Base-by-base conservation (phyloP, 2,888 invertebrate species). In the Brassicogethes aeneus region DNA sequence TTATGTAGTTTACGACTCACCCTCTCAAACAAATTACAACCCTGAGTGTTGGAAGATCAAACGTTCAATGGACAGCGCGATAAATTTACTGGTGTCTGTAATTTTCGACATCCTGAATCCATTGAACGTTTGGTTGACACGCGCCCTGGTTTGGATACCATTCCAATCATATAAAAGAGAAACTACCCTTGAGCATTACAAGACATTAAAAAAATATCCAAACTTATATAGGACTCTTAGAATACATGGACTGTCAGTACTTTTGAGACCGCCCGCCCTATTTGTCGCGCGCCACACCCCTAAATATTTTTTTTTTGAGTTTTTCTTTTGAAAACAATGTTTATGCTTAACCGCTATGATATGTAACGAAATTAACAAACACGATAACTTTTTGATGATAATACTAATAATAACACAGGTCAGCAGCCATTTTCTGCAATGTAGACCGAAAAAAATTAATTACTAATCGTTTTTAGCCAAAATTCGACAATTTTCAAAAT, bases 151-250 rank as follows among this genome's bases (percentile, higher is more conserved):
- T 55, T 55, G 55, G 55, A 54, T 54, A 55, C 44, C 48, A 48
- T 42, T 46, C 42, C 44, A 43, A 42, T 50, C 43, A 39, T 44
- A 45, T 45, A 42, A n/a, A 51, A 50, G 48, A 39, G 44, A 46
- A 48, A 54, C 54, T 56, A 55, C 57, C 56, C 55, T 66, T 66
- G 65, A 66, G 65, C 65, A 64, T 64, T 65, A 63, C 58, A 62
- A 65, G 59, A 57, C 56, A 55, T 62, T 63, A 60, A 63, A 64
- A 64, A 65, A 65, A 64, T 64, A 64, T 63, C 61, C 61, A 61
- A 64, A 65, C 61, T 56, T 61, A 60, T 55, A 54, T 62, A 61
- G 61, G 60, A 64, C 58, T 63, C 59, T 60, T 61, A 60, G 52
- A 58, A 57, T 59, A 61, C 55, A 64, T 64, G 63, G 62, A 63